Evolutionary conservation across 1,140 invertebrate genomes (phyloP).

Genomic region (Sitophilus oryzae): DNA sequence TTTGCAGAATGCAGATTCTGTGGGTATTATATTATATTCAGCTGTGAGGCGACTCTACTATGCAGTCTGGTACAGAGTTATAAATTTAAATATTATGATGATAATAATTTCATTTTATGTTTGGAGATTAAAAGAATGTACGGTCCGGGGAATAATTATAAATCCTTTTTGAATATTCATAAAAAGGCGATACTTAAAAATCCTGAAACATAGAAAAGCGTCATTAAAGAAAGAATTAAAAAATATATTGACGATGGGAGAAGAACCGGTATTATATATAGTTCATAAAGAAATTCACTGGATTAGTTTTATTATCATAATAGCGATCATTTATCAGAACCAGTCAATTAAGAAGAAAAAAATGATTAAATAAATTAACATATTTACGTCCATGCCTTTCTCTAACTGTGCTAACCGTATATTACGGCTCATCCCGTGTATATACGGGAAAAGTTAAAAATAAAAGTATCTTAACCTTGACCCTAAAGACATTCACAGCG

Average conservation of each 20-base stretch:
- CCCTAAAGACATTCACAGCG: conserved; percentile 32
- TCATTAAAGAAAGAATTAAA: too few relatives aligned
- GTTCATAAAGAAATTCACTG: neutral
- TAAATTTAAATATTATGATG: too few relatives aligned
- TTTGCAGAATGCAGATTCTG: too few relatives aligned
- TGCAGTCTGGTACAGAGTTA: too few relatives aligned
- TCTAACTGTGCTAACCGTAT: conserved; percentile 17
- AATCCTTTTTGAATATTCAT: too few relatives aligned
- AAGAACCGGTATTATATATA: neutral
- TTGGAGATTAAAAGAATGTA: too few relatives aligned
- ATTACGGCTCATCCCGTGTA: conserved; percentile 15
- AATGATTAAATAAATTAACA: conserved; percentile 8
- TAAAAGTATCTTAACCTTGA: conserved; percentile 37
- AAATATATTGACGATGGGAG: neutral
- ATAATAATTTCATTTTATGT: too few relatives aligned
- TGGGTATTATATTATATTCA: too few relatives aligned
- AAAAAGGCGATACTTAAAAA: too few relatives aligned
- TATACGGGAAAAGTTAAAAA: conserved; percentile 36
- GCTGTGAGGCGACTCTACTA: too few relatives aligned
- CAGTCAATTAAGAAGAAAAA: neutral
- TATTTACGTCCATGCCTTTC: conserved; percentile 19
- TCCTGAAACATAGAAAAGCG: too few relatives aligned
- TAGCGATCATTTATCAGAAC: neutral
- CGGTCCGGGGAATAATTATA: too few relatives aligned
- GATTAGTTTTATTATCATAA: conserved; percentile 5